These are phyloP conservation scores for Eristalis pertinax DNA, from an alignment of 2,888 invertebrate species.

Conservation along the genomic window DNA sequence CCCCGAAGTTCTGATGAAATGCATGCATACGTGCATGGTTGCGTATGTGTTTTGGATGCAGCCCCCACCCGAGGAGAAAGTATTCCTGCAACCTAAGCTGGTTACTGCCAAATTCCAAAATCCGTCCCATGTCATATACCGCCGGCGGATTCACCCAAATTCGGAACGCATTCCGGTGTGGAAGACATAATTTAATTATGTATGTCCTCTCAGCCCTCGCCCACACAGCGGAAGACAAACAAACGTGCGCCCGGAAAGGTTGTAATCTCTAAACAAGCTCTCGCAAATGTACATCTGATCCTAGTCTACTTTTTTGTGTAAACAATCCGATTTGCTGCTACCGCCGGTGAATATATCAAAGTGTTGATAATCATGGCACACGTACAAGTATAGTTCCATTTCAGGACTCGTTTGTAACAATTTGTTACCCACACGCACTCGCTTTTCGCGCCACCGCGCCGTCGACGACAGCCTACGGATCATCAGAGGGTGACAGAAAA, in stretches of 20 bases:
- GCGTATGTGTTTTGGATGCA: neutral
- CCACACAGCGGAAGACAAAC: constrained; percentile 40
- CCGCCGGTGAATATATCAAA: constrained; percentile 55
- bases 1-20: constrained; percentile 17
- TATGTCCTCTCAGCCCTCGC: constrained; percentile 1
- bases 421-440: constrained; percentile 40
- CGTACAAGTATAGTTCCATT: constrained; percentile 39
- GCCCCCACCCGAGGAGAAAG: neutral
- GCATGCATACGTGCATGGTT: neutral
- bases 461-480: neutral
- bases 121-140: neutral
- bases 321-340: constrained; percentile 67
- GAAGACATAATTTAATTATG: constrained; percentile 55
- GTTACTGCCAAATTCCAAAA: neutral
- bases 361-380: constrained; percentile 69
- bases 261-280: constrained; percentile 62
- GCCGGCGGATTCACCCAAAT: neutral
- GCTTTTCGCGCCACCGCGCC: neutral
- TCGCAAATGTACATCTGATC: constrained; percentile 66
- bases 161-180: neutral
- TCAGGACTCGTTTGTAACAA: constrained; percentile 61
- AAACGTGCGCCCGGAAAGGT: constrained; percentile 36
- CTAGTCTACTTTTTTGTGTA: constrained; percentile 54
- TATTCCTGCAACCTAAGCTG: neutral
- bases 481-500: constrained; percentile 11